Evolutionary conservation across 1,140 invertebrate genomes (phyloP), one percentile per base, ranked within the genome.

Genomic region (Eciton burchellii): DNA sequence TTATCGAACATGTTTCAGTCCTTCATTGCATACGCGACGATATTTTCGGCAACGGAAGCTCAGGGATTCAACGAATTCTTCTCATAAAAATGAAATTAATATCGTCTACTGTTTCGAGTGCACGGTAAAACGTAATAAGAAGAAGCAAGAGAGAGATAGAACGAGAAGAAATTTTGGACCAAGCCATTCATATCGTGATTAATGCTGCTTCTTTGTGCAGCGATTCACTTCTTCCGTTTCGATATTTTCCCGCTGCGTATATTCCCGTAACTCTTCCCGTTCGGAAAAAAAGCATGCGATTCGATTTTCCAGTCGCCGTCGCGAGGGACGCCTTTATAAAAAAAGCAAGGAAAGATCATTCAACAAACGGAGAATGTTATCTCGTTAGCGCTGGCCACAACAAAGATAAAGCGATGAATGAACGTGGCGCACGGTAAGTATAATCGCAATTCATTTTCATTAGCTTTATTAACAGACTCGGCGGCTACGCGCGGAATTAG

Each of bases 391-490:
- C n/a, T 62, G 43, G 24, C 12, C 16, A 49, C 21, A 47, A 79
- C 49, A 79, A 16, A 79, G 74, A 79, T 49, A 45, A 68, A 79
- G 63, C 8, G 24, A n/a, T n/a, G 63, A 77, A 57, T 70, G 41
- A 68, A 56, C 35, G 21, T 9, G 16, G 21, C 35, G 21, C 35
- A 70, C 68, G 68, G 74, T 79, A 35, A 35, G 35, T 35, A n/a
- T n/a, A 79, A 79, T 79, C 74, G 68, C 63, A 63, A 66, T 79
- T 79, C 63, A 79, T 79, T 79, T 79, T 79, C 63, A 79, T 79
- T 79, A 79, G 63, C 63, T 79, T 66, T 79, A 79, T 79, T 79
- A 79, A 79, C 74, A 35, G 24, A 68, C 49, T 35, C 35, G 63
- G 63, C 35, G 74, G 63, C 35, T 79, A 79, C 24, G 49, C 74